Evolutionary conservation across 2,888 invertebrate species (phyloP).

Genomic region (Tetrapedia diversipes): DNA sequence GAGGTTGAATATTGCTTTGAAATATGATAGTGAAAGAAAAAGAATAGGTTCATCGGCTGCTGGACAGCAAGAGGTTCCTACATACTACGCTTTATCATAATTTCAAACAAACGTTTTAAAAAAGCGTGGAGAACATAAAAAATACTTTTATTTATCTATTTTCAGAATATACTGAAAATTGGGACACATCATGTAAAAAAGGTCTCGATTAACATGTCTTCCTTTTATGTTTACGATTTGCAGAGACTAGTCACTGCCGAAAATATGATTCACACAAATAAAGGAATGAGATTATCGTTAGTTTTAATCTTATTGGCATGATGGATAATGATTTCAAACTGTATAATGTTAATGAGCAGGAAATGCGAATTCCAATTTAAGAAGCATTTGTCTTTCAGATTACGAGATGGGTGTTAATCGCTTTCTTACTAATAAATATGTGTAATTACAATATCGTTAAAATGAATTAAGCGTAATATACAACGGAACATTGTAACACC

Average conservation of each 20-base stretch:
- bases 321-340: slow-evolving; percentile 35
- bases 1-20: slow-evolving; percentile 12
- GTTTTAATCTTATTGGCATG: slow-evolving; percentile 54
- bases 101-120: slow-evolving; percentile 17
- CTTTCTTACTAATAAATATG: slow-evolving; percentile 44
- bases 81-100: slow-evolving; percentile 25
- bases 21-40: slow-evolving; percentile 25
- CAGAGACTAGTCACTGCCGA: slow-evolving; percentile 42
- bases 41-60: slow-evolving; percentile 58
- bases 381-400: slow-evolving; percentile 53
- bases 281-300: slow-evolving; percentile 9
- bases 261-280: slow-evolving; percentile 21
- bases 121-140: slow-evolving; percentile 8
- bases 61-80: slow-evolving; percentile 60
- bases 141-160: slow-evolving; percentile 30
- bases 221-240: slow-evolving; percentile 47
- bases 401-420: slow-evolving; percentile 35
- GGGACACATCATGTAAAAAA: slow-evolving; percentile 11
- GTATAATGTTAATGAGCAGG: slow-evolving; percentile 25
- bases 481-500: slow-evolving; percentile 55
- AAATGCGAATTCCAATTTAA: slow-evolving; percentile 46
- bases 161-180: slow-evolving; percentile 18
- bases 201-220: slow-evolving; percentile 46
- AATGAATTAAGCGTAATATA: slow-evolving; percentile 41
- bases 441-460: slow-evolving; percentile 35